Percentiles rank a stretch among this genome's conserved stretches.
Evolutionary conservation across 1,140 invertebrate genomes (phyloP).

Genomic region (Pachyrhynchus sulphureomaculatus): DNA sequence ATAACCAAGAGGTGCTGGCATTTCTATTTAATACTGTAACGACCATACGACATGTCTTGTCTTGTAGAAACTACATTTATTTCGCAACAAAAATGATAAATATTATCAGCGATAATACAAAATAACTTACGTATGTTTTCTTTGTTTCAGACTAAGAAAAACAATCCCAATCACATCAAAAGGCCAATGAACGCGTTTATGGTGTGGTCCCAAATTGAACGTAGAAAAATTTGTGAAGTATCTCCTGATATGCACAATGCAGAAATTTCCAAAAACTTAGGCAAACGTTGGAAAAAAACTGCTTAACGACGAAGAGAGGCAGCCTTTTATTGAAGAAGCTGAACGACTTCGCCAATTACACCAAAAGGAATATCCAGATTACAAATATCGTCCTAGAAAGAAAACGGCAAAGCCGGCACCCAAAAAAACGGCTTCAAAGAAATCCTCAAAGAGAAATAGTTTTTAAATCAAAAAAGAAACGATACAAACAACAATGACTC

Average conservation of each 20-base stretch:
- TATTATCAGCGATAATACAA: no score
- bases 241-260: conserved; percentile 96
- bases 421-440: conserved; percentile 47
- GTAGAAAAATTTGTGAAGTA: conserved; percentile 89
- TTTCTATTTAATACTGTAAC: no score
- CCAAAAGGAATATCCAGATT: conserved; percentile 94
- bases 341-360: conserved; percentile 88
- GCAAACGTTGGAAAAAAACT: conserved; percentile 80
- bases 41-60: no score
- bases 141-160: conserved; percentile 89
- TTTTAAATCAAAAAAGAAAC: conserved; percentile 36
- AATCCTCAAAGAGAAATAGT: conserved; percentile 45
- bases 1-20: no score
- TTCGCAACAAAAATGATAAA: no score
- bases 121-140: conserved; percentile 21
- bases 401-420: conserved; percentile 69
- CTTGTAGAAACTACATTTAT: no score
- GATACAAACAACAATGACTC: conserved; percentile 44
- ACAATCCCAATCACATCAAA: conserved; percentile 94
- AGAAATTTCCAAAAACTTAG: conserved; percentile 92
- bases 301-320: conserved; percentile 82
- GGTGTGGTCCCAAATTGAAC: conserved; percentile 96
- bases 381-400: conserved; percentile 95
- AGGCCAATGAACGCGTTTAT: conserved; percentile 98
- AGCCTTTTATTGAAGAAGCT: conserved; percentile 93